A percentile compares a stretch with the other conserved stretches of the same genome.
Conservation (phyloP, 2,888 invertebrate species). For the Calliphora vomitoria region DNA sequence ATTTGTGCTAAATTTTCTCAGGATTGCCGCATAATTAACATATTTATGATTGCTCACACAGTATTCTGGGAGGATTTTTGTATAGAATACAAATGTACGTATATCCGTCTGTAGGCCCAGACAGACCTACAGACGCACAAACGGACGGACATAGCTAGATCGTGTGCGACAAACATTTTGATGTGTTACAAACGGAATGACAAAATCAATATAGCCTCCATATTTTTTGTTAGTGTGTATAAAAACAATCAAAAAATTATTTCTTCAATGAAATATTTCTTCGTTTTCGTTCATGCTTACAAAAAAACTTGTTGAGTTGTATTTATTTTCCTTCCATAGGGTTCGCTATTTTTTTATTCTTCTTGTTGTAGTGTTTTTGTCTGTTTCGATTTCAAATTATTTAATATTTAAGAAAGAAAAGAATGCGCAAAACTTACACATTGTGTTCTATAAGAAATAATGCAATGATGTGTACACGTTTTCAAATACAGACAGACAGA, state of each 20-base stretch:
- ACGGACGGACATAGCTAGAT: too few species aligned
- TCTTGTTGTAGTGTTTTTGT: background rate
- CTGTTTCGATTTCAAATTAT: slow-evolving; percentile 21
- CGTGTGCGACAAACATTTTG: too few species aligned
- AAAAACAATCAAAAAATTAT: background rate
- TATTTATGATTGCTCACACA: too few species aligned
- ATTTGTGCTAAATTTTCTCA: too few species aligned
- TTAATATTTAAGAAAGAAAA: slow-evolving; percentile 26
- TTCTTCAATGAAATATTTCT: background rate
- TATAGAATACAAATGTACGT: too few species aligned
- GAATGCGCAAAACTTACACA: background rate
- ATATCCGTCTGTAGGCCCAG: too few species aligned
- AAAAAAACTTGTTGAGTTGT: slow-evolving; percentile 26
- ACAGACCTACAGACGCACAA: too few species aligned
- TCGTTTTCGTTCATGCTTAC: background rate
- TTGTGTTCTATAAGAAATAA: background rate
- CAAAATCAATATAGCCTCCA: too few species aligned
- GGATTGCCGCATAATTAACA: too few species aligned
- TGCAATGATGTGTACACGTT: slow-evolving; percentile 10
- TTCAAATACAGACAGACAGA: background rate
- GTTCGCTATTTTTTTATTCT: background rate
- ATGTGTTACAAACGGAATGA: too few species aligned
- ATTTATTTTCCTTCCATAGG: background rate
- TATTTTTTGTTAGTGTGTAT: too few species aligned
- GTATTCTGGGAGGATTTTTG: too few species aligned